Evolutionary conservation across 2,797 vertebrate species (phyloP).

Genomic region (Hydrolagus colliei): DNA sequence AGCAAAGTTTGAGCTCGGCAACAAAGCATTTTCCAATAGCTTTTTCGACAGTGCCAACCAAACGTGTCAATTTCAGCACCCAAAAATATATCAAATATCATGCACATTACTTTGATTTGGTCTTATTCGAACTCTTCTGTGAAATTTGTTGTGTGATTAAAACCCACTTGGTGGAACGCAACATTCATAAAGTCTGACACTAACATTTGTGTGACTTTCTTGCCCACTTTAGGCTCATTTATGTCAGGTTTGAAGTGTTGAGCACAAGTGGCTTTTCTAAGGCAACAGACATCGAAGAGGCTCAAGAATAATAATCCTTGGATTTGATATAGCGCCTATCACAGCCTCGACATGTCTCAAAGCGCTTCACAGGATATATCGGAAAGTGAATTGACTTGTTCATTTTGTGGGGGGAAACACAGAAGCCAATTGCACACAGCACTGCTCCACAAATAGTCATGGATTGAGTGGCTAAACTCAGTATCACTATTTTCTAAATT

Average conservation of each 20-base stretch:
- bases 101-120: neutral
- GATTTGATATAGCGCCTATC: no score
- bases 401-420: no score
- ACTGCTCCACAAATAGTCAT: no score
- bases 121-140: neutral
- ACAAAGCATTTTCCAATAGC: neutral
- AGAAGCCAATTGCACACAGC: no score
- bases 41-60: neutral
- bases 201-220: neutral
- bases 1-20: neutral
- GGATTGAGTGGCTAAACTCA: no score
- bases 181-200: no score
- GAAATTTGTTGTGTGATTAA: neutral
- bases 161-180: neutral
- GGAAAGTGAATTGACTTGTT: no score
- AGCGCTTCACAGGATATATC: no score
- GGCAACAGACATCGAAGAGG: neutral
- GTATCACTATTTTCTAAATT: neutral
- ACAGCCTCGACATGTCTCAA: no score
- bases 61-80: neutral
- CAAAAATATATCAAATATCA: neutral
- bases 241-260: neutral
- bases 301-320: no score
- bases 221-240: neutral
- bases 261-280: neutral